Evolutionary conservation across 1,140 invertebrate species (phyloP).

Genomic region (Myzus persicae): DNA sequence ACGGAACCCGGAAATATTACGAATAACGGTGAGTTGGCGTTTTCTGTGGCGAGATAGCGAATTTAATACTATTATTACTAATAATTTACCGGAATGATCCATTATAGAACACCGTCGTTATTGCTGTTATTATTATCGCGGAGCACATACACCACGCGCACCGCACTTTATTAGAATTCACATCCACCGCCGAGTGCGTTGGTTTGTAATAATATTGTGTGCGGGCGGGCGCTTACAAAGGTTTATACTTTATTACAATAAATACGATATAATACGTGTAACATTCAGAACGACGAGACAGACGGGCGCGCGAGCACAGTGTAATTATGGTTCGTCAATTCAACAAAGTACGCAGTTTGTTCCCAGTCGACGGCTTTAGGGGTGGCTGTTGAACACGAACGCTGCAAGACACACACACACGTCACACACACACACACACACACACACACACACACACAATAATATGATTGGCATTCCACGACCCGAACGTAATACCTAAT

Average conservation of each 20-base stretch:
- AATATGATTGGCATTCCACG: no score
- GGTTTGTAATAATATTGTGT: background rate
- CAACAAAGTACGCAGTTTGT: background rate
- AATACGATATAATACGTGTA: background rate
- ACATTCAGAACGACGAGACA: background rate
- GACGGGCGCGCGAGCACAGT: background rate
- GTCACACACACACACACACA: no score
- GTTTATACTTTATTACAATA: background rate
- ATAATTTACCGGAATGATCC: background rate
- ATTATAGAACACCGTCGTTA: background rate
- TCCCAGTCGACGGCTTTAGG: background rate
- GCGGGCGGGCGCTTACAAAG: background rate
- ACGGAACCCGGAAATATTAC: background rate
- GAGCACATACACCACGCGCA: background rate
- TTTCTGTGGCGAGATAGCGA: background rate
- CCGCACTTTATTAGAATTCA: background rate
- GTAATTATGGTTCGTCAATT: background rate
- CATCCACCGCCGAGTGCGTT: background rate
- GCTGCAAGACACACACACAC: no score
- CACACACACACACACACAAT: no score
- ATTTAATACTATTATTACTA: background rate
- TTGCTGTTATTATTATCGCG: background rate
- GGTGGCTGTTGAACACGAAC: background rate
- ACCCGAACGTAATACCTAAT: no score
- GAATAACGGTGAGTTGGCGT: background rate